Conservation (phyloP, 2,113 vertebrate species). For the Alouatta palliata region DNA sequence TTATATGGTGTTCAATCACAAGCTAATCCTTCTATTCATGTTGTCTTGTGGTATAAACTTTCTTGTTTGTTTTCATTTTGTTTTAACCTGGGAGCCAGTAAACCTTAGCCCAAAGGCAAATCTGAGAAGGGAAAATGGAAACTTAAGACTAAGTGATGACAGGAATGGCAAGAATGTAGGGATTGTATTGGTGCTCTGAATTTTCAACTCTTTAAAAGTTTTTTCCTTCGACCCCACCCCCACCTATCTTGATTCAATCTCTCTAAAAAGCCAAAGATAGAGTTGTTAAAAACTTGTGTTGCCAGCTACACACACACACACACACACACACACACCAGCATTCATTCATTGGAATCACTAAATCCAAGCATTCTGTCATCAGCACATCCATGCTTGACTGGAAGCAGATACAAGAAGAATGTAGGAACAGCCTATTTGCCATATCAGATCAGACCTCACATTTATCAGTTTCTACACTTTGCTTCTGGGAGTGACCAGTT, state of each 20-base stretch:
- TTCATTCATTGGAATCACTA: conserved; percentile 25
- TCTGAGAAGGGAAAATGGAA: conserved; percentile 52
- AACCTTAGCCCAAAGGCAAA: conserved; percentile 41
- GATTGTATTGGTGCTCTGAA: conserved; percentile 14
- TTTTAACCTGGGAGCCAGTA: conserved; percentile 69
- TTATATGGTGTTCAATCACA: conserved; percentile 79
- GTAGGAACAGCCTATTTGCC: conserved; percentile 66
- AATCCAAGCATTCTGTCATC: conserved; percentile 12
- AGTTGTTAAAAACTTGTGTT: neutral
- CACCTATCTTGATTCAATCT: conserved; percentile 50
- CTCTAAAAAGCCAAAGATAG: conserved; percentile 55
- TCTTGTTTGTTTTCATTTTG: conserved; percentile 83
- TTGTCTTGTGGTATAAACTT: conserved; percentile 80
- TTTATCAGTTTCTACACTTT: conserved; percentile 65
- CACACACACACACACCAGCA: neutral
- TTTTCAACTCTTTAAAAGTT: conserved; percentile 62
- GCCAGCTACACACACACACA: neutral
- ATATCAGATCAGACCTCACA: conserved; percentile 55
- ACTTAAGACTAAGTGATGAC: conserved; percentile 37
- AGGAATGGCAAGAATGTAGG: conserved; percentile 9
- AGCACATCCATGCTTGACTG: neutral
- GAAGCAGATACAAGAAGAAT: conserved; percentile 46
- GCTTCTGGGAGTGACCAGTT: conserved; percentile 51
- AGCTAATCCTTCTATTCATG: conserved; percentile 77
- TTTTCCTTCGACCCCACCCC: neutral